These are phyloP conservation scores for Antigone vipio DNA, from an alignment of 2,113 vertebrate species.

Conservation along the genomic window DNA sequence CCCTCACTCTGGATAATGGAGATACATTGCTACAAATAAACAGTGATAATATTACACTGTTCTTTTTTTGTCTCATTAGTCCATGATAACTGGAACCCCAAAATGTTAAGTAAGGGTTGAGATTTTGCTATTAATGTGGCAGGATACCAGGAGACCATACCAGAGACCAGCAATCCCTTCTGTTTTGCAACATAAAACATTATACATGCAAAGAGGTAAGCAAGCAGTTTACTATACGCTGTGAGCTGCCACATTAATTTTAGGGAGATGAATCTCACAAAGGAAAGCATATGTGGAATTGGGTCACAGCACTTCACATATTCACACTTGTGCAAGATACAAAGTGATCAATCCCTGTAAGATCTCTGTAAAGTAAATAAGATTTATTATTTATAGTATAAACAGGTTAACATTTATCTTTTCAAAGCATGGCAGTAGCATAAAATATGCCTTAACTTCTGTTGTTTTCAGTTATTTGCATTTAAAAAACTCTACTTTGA, in stretches of 20 bases:
- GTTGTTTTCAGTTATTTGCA: background rate
- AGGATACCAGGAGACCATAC: background rate
- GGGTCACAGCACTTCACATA: background rate
- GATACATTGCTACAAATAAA: background rate
- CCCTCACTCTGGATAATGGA: background rate
- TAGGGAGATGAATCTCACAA: background rate
- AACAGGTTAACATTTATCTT: conserved; percentile 1
- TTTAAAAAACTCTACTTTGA: background rate
- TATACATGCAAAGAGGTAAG: background rate
- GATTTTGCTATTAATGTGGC: background rate
- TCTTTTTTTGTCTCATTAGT: background rate
- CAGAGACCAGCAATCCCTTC: background rate
- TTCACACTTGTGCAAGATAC: background rate
- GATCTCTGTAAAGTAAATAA: background rate
- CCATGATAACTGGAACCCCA: background rate
- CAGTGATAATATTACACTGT: background rate
- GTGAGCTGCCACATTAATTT: conserved; percentile 21
- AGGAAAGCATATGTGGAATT: conserved; percentile 8
- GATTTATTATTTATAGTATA: conserved; percentile 14
- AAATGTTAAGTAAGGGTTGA: background rate
- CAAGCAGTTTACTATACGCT: background rate
- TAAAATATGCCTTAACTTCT: background rate
- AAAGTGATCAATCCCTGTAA: background rate
- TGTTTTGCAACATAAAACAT: background rate
- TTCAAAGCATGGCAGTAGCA: background rate